Evolutionary conservation across 2,113 vertebrate genomes (phyloP).

Genomic region (Sinocyclocheilus anshuiensis): DNA sequence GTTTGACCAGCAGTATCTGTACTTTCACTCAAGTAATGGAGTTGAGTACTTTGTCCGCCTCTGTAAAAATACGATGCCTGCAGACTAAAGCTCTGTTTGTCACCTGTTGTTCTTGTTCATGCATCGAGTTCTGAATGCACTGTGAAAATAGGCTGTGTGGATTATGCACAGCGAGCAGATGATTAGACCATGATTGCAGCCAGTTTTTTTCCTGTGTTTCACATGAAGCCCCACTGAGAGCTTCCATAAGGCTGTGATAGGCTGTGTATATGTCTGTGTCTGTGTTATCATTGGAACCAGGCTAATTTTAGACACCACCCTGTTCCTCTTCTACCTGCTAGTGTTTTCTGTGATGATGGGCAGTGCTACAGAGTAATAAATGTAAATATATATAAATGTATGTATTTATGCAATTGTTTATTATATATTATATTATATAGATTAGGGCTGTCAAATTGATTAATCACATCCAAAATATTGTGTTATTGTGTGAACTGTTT

Average conservation of each 20-base stretch:
- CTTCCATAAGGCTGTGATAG: conserved; percentile 56
- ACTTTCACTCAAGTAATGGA: too few species aligned
- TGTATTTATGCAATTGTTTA: too few species aligned
- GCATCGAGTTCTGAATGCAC: background rate
- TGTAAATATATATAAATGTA: too few species aligned
- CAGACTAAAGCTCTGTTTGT: background rate
- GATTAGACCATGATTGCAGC: conserved; percentile 47
- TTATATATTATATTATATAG: too few species aligned
- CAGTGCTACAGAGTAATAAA: background rate
- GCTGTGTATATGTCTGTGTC: conserved; percentile 46
- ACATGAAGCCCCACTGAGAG: conserved; percentile 52
- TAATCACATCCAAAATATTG: too few species aligned
- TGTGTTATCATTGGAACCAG: conserved; percentile 51
- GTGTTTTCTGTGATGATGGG: background rate
- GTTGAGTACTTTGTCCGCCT: too few species aligned
- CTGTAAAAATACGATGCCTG: background rate
- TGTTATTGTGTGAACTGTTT: too few species aligned
- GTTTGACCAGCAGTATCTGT: too few species aligned
- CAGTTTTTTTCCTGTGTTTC: conserved; percentile 56
- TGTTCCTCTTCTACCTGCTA: background rate
- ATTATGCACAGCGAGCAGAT: conserved; percentile 18
- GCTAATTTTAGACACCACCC: conserved; percentile 61
- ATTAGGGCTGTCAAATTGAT: too few species aligned
- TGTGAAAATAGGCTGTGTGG: conserved; percentile 37
- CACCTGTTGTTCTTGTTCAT: conserved; percentile 10